Base-by-base conservation (phyloP, 2,888 invertebrate genomes). In the Aporophyla lueneburgensis region DNA sequence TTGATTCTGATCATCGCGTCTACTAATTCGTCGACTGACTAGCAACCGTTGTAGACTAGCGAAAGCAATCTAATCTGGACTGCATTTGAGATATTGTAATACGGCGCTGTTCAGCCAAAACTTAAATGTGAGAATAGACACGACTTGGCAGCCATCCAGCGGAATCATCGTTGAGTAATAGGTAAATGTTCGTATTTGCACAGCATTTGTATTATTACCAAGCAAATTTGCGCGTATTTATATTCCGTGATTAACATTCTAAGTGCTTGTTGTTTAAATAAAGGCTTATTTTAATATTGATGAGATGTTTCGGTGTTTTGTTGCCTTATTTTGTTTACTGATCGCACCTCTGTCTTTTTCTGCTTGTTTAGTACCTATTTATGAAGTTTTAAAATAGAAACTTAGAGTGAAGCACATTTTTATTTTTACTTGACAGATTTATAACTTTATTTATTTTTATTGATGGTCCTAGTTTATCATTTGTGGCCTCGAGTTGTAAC, bases 151-250 rank as follows among this genome's bases (percentile, higher is more conserved):
- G 74, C 75, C 76, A 72, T 92, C 93, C 93, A 93, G 91, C 87
- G 89, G 90, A 93, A 93, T 93, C 92, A 91, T 90, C 87, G 91
- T 87, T 89, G 91, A 91, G 91, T 93, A 91, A 92, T 91, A 88
- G 90, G 87, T 88, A 88, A 92, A 90, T 89, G 91, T 91, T 91
- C 90, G 92, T 91, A 92, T 92, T 92, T 91, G 90, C 88, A 85
- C 87, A 90, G 86, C 88, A 89, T 92, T 91, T 90, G 90, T 91
- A 87, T 90, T 92, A 92, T 91, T 92, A 90, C 89, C 89, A 90
- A 89, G 88, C 83, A 86, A 90, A 90, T 86, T 86, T 87, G 87
- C 88, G 86, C 86, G 87, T 88, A 88, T 91, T 91, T 88, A 86
- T 87, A 81, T 85, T 78, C 80, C 49, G 74, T 83, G 78, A 89